Conservation (phyloP, 2,113 vertebrate genomes). For the Carettochelys insculpta region DNA sequence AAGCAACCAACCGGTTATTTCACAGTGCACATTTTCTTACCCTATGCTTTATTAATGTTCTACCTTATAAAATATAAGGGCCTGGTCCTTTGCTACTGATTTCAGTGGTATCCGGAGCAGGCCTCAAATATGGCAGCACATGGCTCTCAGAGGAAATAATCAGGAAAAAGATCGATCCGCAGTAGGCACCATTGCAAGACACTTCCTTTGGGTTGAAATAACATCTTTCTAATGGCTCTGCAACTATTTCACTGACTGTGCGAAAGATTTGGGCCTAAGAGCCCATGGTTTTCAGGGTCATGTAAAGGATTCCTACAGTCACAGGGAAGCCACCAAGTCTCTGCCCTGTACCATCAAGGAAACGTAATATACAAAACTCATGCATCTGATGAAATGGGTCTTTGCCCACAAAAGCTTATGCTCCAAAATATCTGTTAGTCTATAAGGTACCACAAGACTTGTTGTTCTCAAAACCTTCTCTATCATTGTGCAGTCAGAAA, state of each 20-base stretch:
- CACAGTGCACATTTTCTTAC: neutral
- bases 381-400: too few relatives aligned
- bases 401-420: too few relatives aligned
- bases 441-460: too few relatives aligned
- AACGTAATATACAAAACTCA: neutral
- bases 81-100: neutral
- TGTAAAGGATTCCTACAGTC: neutral
- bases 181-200: neutral
- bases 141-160: neutral
- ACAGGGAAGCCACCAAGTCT: neutral
- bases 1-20: neutral
- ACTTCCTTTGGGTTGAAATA: neutral
- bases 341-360: rapidly evolving
- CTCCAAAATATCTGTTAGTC: too few relatives aligned
- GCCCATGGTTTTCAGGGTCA: neutral
- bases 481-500: neutral
- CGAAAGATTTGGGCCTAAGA: neutral
- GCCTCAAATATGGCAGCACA: neutral
- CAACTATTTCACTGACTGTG: neutral
- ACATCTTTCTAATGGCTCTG: neutral
- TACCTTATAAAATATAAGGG: neutral
- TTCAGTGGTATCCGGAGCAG: neutral
- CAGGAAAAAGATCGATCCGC: neutral
- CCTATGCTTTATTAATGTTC: neutral
- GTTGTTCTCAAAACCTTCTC: too few relatives aligned